Evolutionary conservation across 2,888 invertebrate genomes (phyloP).

Genomic region (Mesorhabditis belari): DNA sequence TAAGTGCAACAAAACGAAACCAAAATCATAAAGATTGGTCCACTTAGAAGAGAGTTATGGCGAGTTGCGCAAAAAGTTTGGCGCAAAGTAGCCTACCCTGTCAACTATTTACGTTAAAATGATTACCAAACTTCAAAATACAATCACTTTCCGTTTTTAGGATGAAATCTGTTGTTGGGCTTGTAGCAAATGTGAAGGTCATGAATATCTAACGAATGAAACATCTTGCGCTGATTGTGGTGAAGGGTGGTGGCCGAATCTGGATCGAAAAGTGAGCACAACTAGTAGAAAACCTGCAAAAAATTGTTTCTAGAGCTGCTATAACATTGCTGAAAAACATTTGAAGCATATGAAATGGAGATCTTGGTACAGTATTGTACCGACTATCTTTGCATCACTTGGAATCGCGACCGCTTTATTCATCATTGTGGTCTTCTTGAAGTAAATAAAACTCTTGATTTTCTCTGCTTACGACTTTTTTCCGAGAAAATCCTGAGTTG

Average conservation of each 20-base stretch:
- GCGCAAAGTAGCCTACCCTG: too few relatives aligned
- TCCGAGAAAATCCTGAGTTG: too few relatives aligned
- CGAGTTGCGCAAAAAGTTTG: too few relatives aligned
- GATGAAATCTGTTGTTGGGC: constrained; percentile 58
- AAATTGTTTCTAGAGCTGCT: constrained; percentile 5
- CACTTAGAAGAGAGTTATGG: too few relatives aligned
- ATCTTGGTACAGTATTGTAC: constrained; percentile 66
- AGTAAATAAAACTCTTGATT: too few relatives aligned
- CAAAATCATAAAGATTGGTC: too few relatives aligned
- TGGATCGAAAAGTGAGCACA: background rate
- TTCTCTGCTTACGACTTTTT: too few relatives aligned
- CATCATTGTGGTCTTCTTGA: constrained; percentile 62
- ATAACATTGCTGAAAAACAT: constrained; percentile 8
- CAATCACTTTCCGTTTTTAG: constrained; percentile 24
- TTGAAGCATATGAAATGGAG: constrained; percentile 62
- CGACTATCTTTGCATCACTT: constrained; percentile 62
- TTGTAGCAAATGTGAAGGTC: constrained; percentile 48
- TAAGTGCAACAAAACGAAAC: too few relatives aligned
- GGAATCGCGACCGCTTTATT: constrained; percentile 62
- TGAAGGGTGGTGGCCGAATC: constrained; percentile 40
- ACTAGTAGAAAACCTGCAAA: constrained; percentile 1
- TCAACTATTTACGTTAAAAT: too few relatives aligned
- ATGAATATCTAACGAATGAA: constrained; percentile 46
- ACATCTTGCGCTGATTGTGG: constrained; percentile 48
- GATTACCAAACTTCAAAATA: too few relatives aligned